Evolutionary conservation across 2,888 invertebrate genomes (phyloP), one percentile per base, ranked within the genome.

Genomic region (Hydrotaea diabolus): DNA sequence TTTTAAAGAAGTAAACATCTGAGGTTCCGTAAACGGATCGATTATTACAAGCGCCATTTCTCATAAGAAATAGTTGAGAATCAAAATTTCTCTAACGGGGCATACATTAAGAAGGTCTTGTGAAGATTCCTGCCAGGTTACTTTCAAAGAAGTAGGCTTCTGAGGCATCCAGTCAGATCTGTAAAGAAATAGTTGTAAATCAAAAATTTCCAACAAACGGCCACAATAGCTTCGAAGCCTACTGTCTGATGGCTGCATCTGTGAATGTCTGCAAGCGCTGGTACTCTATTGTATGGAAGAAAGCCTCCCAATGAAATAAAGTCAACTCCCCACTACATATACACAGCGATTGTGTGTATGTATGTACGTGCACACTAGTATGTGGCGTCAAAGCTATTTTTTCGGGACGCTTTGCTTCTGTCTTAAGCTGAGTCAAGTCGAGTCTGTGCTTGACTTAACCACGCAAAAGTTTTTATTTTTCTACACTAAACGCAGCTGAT

Each of bases 381-480:
- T 62, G 26, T 62, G n/a, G 8, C 23, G 43, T 46, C 46, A 69
- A 69, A 69, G 69, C 69, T 69, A 69, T 69, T 46, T 62, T 62
- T 69, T 31, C 31, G 69, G 69, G 13, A 46, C 19, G 17, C 55
- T 49, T 55, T 84, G 46, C 73, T 15, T 72, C 46, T 69, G 31
- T 69, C 13, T 31, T 64, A 55, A 80, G 76, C 59, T 53, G 17
- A 46, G 46, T 46, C 36, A 39, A 80, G 64, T 31, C 31, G 31
- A 31, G 31, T 2, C 21, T 66, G 69, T 69, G 69, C 39, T 69
- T 69, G 21, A 69, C n/a, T 62, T 62, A 66, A 69, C 69, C 57
- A 53, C n/a, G 49, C 71, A 81, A 78, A 81, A 72, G 46, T 78
- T 75, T 82, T n/a, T n/a, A n/a, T n/a, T n/a, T n/a, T n/a, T n/a